Conservation (phyloP, 2,888 invertebrate species). For the Atherix ibis region DNA sequence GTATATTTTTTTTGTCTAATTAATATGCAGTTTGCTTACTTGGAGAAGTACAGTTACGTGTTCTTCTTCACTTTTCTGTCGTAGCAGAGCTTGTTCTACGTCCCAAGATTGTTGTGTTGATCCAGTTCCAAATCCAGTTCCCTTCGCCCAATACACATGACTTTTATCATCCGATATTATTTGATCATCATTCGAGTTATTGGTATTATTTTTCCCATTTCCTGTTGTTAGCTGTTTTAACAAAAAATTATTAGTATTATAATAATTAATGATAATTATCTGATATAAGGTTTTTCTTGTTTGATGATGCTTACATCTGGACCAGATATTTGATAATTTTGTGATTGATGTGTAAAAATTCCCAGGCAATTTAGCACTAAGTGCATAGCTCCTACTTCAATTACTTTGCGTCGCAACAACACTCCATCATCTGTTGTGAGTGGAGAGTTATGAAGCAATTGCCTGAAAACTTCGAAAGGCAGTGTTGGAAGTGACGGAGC, state of each 20-base stretch:
- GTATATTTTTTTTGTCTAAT: too few species aligned
- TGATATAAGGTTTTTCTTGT: too few species aligned
- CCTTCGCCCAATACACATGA: conserved; percentile 87
- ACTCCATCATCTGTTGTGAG: conserved; percentile 61
- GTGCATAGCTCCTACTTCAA: conserved; percentile 72
- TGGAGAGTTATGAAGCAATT: conserved; percentile 60
- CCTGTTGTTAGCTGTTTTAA: too few species aligned
- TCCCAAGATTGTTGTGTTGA: conserved; percentile 94
- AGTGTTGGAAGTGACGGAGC: conserved; percentile 48
- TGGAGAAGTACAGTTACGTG: conserved; percentile 74
- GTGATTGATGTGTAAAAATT: conserved; percentile 71
- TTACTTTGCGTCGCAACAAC: conserved; percentile 56
- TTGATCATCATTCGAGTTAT: conserved; percentile 32
- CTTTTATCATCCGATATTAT: conserved; percentile 51
- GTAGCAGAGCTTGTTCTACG: conserved; percentile 80
- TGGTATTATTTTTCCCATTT: too few species aligned
- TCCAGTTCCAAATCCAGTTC: conserved; percentile 92
- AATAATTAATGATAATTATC: too few species aligned
- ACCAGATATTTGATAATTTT: conserved; percentile 34
- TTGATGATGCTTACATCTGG: conserved; percentile 34
- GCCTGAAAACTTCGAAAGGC: conserved; percentile 39
- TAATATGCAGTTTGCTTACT: too few species aligned
- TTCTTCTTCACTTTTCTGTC: conserved; percentile 84
- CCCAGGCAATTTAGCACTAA: conserved; percentile 75
- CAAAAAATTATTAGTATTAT: too few species aligned